Conservation (phyloP, 1,140 invertebrate genomes). For the Apocrypta bakeri region DNA sequence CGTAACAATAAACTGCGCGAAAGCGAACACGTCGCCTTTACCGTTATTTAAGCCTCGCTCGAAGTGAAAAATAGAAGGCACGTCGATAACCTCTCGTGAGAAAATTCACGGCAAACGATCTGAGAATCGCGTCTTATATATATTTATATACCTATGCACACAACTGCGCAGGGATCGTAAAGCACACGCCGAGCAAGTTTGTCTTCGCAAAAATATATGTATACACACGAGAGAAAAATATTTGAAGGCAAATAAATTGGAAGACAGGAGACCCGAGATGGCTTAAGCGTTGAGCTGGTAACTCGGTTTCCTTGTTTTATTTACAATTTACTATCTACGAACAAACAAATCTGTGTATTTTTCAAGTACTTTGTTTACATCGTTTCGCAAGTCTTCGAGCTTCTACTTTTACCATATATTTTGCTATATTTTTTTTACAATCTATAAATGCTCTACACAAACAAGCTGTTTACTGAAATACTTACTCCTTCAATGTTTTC, state of each 20-base stretch:
- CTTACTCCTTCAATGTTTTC: too few species aligned
- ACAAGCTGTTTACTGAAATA: too few species aligned
- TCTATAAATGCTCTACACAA: too few species aligned
- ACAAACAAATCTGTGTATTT: too few species aligned
- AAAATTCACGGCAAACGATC: slow-evolving; percentile 9
- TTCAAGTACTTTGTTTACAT: too few species aligned
- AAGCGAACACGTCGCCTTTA: neutral
- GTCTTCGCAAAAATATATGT: neutral
- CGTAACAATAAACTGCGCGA: neutral
- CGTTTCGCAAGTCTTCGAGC: too few species aligned
- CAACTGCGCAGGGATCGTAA: neutral
- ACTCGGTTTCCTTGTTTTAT: too few species aligned
- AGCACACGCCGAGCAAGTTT: neutral
- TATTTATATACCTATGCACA: neutral
- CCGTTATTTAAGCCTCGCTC: neutral
- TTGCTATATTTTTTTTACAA: too few species aligned
- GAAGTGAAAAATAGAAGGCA: neutral
- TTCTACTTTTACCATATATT: too few species aligned
- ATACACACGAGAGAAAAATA: neutral
- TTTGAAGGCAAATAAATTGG: neutral
- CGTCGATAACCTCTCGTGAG: slow-evolving; percentile 6
- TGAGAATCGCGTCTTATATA: neutral
- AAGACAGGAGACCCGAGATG: neutral
- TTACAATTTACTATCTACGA: too few species aligned
- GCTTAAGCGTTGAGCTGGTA: too few species aligned